These are phyloP conservation scores for Tadarida brasiliensis DNA, from an alignment of 2,797 vertebrate species.

Conservation along the genomic window DNA sequence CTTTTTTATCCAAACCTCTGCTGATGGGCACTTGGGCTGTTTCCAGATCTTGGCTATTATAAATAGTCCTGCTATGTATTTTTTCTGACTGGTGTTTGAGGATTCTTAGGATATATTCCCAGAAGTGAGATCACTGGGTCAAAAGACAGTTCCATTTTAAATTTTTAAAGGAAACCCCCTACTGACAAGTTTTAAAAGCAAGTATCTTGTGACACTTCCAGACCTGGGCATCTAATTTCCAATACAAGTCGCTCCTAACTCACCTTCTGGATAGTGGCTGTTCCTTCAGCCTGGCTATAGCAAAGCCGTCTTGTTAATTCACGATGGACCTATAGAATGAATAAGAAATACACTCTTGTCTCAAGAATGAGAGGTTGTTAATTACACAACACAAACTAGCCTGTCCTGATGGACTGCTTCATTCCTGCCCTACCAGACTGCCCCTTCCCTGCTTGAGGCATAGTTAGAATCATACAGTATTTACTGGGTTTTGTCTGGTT, in stretches of 20 bases:
- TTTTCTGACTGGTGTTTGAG: too few species aligned
- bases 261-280: background rate
- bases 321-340: background rate
- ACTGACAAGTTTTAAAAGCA: background rate
- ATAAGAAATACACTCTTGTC: background rate
- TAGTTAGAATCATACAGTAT: background rate
- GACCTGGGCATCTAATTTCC: background rate
- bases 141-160: too few species aligned
- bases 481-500: background rate
- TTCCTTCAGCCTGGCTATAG: background rate
- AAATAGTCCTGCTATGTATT: too few species aligned
- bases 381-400: background rate
- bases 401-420: background rate
- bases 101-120: too few species aligned
- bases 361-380: background rate
- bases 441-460: background rate
- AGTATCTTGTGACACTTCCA: background rate
- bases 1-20: too few species aligned
- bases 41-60: too few species aligned
- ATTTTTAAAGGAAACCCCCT: too few species aligned
- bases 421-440: background rate
- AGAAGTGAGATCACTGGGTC: too few species aligned
- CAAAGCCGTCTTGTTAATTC: background rate
- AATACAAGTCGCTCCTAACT: background rate
- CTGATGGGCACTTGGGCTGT: too few species aligned